These are phyloP conservation scores for Chaetophractus vellerosus DNA, from an alignment of 2,797 vertebrate species.

Conservation along the genomic window DNA sequence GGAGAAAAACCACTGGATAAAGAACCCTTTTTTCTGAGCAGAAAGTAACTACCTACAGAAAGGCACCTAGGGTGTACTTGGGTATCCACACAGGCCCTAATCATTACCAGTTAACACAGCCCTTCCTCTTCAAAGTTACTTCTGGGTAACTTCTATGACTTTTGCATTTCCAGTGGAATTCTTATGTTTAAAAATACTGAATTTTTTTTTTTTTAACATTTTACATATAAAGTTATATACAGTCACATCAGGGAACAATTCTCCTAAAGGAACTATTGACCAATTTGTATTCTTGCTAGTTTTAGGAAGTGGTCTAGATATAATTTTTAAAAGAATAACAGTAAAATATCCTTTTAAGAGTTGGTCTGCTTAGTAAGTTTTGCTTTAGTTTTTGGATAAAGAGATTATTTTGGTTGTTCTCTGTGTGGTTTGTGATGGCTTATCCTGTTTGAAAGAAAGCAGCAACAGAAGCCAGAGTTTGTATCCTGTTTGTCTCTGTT, in stretches of 20 bases:
- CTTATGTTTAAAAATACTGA: background rate
- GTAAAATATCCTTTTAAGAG: background rate
- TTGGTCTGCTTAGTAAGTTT: background rate
- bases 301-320: background rate
- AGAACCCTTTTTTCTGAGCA: background rate
- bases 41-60: background rate
- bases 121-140: background rate
- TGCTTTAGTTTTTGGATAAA: background rate
- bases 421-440: conserved; percentile 86
- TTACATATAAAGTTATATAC: background rate
- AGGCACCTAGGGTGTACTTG: background rate
- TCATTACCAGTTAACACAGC: background rate
- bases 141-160: background rate
- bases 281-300: conserved; percentile 3
- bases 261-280: conserved; percentile 43
- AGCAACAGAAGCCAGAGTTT: conserved; percentile 89
- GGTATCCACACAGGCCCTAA: background rate
- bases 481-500: conserved; percentile 89
- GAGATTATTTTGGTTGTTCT: conserved; percentile 84
- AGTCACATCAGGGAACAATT: background rate
- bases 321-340: background rate
- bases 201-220: background rate
- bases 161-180: conserved; percentile 17
- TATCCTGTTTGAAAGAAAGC: conserved; percentile 87
- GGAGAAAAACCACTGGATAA: conserved; percentile 43